Percentiles rank a stretch among this genome's conserved stretches.
Conservation (phyloP, 2,113 vertebrate genomes). For the Tychaedon coryphoeus region DNA sequence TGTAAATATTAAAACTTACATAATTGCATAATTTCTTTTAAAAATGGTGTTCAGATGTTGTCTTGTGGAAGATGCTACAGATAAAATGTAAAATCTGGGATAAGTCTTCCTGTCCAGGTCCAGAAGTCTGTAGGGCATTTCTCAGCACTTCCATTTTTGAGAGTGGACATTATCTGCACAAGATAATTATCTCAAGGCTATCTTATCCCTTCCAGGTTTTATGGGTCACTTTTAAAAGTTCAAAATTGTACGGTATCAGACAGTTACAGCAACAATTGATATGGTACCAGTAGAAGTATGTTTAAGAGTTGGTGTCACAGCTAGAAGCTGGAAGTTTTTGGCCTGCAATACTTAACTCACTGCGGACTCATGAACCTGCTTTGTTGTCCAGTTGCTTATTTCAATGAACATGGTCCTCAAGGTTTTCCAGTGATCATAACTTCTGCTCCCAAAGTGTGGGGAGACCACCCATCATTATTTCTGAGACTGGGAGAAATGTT, state of each 20-base stretch:
- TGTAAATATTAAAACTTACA: neutral
- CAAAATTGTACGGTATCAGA: neutral
- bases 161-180: neutral
- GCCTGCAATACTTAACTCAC: neutral
- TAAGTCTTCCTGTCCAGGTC: neutral
- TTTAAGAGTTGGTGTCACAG: neutral
- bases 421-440: neutral
- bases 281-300: neutral
- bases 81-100: neutral
- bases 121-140: neutral
- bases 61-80: neutral
- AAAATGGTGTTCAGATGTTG: neutral
- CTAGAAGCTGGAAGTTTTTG: neutral
- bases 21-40: neutral
- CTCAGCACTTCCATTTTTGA: neutral
- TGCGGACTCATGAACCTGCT: neutral
- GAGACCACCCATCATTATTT: neutral
- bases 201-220: neutral
- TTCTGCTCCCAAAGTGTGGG: neutral
- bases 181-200: neutral
- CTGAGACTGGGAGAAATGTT: neutral
- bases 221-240: neutral
- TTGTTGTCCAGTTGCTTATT: accelerated
- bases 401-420: neutral
- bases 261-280: neutral